phyloP scores from a whole-genome alignment of 2,888 invertebrate genomes.

The Agrilus mali region DNA sequence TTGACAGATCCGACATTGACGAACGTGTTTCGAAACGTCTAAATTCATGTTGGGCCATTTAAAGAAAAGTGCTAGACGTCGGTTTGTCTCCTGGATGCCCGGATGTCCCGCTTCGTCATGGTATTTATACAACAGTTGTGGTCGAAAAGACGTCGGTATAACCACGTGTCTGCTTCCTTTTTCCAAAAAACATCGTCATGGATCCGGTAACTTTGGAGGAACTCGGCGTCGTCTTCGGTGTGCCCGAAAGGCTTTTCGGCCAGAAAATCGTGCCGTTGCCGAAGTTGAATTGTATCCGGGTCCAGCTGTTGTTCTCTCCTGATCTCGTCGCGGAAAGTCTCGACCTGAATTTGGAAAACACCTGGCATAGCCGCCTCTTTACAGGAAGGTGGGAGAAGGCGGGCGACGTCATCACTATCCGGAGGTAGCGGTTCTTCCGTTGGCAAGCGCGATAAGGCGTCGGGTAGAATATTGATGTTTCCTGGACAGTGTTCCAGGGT shows the following conservation, averaged over 20 bases:
- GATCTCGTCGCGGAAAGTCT: too few species aligned
- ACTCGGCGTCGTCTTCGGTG: too few species aligned
- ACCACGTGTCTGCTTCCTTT: background rate
- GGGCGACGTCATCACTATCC: background rate
- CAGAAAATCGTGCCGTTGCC: too few species aligned
- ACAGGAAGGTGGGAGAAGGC: background rate
- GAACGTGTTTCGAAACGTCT: constrained; percentile 14
- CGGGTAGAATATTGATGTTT: constrained; percentile 11
- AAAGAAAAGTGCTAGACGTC: constrained; percentile 3
- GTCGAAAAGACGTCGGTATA: background rate
- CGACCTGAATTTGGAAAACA: background rate
- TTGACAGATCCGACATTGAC: constrained; percentile 5
- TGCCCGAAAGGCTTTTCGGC: too few species aligned
- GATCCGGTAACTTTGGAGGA: background rate
- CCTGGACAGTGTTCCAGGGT: constrained; percentile 17
- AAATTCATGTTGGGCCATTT: constrained; percentile 7
- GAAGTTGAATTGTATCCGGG: too few species aligned
- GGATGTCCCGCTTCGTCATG: constrained; percentile 15
- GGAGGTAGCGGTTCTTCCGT: background rate
- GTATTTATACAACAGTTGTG: constrained; percentile 1
- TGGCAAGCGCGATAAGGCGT: constrained; percentile 12
- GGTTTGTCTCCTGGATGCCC: constrained; percentile 13
- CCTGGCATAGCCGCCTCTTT: background rate
- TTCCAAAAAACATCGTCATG: background rate
- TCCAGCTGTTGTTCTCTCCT: too few species aligned